phyloP scores from a whole-genome alignment of 2,113 vertebrate genomes.

The Carettochelys insculpta region DNA sequence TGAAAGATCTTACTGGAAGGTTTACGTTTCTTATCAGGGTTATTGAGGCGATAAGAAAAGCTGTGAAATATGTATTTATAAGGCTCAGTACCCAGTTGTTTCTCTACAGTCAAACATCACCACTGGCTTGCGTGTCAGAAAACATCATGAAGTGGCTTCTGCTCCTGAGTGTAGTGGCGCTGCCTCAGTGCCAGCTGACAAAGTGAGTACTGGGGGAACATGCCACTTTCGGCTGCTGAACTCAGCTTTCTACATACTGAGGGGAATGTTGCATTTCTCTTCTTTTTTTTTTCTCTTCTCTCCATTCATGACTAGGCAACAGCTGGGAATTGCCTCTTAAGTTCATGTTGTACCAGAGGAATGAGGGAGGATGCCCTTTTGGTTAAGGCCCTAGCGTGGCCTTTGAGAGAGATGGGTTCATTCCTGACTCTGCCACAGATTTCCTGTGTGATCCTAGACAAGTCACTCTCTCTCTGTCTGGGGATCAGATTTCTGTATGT shows the following conservation, averaged over 20 bases:
- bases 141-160: slow-evolving; percentile 50
- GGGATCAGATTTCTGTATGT: not conserved
- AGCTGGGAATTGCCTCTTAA: too few relatives aligned
- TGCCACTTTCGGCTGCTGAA: not conserved
- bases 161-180: slow-evolving; percentile 55
- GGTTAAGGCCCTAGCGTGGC: not conserved
- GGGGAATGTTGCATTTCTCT: too few relatives aligned
- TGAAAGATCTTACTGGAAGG: not conserved
- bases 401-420: not conserved
- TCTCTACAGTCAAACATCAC: not conserved
- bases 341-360: not conserved
- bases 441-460: not conserved
- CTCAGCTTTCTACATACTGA: not conserved
- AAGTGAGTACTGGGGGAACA: slow-evolving; percentile 44
- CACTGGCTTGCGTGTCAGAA: not conserved
- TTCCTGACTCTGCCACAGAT: not conserved
- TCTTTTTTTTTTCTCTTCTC: not conserved
- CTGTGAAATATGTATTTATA: not conserved
- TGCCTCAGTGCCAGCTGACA: slow-evolving; percentile 53
- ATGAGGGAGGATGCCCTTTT: not conserved
- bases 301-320: not conserved
- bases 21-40: slow-evolving; percentile 20
- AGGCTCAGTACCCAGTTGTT: not conserved
- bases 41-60: not conserved
- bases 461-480: not conserved